Conservation (phyloP, 2,888 invertebrate genomes). For the Digitonthophagus gazella region DNA sequence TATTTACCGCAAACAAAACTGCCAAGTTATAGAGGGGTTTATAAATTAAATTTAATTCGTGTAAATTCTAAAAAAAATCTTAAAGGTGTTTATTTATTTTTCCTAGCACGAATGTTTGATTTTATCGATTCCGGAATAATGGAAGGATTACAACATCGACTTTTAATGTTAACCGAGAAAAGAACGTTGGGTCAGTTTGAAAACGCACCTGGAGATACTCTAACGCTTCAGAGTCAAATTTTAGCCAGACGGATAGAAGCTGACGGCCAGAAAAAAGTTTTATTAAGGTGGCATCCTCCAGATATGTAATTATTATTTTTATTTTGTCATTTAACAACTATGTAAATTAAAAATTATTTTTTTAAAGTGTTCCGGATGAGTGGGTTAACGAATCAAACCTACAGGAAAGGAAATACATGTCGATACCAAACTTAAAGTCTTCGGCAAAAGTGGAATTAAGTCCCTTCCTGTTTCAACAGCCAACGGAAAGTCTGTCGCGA, state of each 20-base stretch:
- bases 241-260: slow-evolving; percentile 64
- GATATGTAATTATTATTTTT: slow-evolving; percentile 72
- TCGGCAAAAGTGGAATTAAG: slow-evolving; percentile 55
- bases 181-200: slow-evolving; percentile 65
- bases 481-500: slow-evolving; percentile 34
- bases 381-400: slow-evolving; percentile 78
- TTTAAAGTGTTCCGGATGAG: slow-evolving; percentile 76
- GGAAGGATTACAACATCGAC: slow-evolving; percentile 85
- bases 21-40: too few relatives aligned
- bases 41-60: too few relatives aligned
- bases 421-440: slow-evolving; percentile 55
- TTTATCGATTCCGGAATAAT: slow-evolving; percentile 91
- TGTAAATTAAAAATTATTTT: slow-evolving; percentile 9
- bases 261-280: slow-evolving; percentile 67
- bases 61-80: too few relatives aligned
- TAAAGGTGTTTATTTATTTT: too few relatives aligned
- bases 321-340: background rate
- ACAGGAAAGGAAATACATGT: slow-evolving; percentile 61
- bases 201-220: slow-evolving; percentile 60
- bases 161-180: slow-evolving; percentile 60
- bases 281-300: slow-evolving; percentile 79
- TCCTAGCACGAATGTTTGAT: slow-evolving; percentile 92
- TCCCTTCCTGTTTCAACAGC: slow-evolving; percentile 53
- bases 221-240: slow-evolving; percentile 70
- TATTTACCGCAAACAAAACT: too few relatives aligned